Evolutionary conservation across 2,888 invertebrate species (phyloP).

Genomic region (Polyommatus iphigenia): DNA sequence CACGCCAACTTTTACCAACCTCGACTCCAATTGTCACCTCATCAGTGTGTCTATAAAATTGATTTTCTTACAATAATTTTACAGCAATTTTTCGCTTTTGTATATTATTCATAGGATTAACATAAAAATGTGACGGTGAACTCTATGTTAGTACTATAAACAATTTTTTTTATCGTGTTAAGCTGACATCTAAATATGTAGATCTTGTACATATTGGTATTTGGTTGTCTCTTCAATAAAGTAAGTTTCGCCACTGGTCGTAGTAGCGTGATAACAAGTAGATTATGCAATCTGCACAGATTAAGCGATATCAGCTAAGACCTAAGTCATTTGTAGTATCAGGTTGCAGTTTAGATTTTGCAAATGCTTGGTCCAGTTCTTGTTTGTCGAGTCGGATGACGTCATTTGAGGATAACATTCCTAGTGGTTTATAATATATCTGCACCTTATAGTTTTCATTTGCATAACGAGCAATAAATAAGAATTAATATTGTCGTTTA

Average conservation of each 20-base stretch:
- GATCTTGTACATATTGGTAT: neutral
- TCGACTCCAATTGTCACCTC: constrained; percentile 16
- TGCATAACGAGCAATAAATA: constrained; percentile 31
- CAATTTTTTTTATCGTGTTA: neutral
- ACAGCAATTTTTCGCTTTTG: neutral
- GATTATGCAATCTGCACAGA: constrained; percentile 8
- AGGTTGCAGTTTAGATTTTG: constrained; percentile 48
- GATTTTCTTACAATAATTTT: neutral
- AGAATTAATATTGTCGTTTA: constrained; percentile 35
- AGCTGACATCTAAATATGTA: neutral
- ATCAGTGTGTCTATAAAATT: constrained; percentile 10
- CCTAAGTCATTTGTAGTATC: constrained; percentile 34
- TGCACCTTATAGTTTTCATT: constrained; percentile 31
- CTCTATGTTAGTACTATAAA: neutral
- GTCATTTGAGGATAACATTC: constrained; percentile 40
- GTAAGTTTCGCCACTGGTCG: neutral
- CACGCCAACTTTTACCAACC: constrained; percentile 5
- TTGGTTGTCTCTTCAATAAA: neutral
- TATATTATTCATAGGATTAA: neutral
- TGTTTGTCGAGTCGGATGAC: constrained; percentile 45
- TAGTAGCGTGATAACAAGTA: constrained; percentile 5
- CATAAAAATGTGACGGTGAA: neutral
- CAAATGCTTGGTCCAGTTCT: constrained; percentile 47
- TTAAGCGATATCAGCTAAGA: constrained; percentile 42
- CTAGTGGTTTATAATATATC: constrained; percentile 35